These are phyloP conservation scores for Drosophila willistoni DNA, from an alignment of 1,140 invertebrate species.

Conservation along the genomic window DNA sequence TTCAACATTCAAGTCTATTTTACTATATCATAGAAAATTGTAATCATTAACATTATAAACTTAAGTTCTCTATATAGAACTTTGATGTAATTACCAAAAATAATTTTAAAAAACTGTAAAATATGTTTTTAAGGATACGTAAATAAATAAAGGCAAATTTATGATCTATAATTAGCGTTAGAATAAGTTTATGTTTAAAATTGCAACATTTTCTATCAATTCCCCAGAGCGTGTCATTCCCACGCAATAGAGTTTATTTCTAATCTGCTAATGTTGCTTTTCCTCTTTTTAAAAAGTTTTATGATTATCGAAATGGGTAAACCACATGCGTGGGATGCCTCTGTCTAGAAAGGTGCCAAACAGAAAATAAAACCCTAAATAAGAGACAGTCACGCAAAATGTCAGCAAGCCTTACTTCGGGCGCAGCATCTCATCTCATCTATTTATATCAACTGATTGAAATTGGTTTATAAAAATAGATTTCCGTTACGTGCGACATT, in stretches of 20 bases:
- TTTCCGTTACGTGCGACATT: constrained; percentile 23
- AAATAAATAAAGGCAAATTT: too few relatives aligned
- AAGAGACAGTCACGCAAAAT: constrained; percentile 5
- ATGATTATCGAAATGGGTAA: constrained; percentile 4
- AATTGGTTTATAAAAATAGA: constrained; percentile 46
- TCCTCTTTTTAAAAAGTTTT: too few relatives aligned
- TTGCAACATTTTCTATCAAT: too few relatives aligned
- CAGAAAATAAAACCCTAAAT: not conserved
- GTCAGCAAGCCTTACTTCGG: not conserved
- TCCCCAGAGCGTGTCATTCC: too few relatives aligned
- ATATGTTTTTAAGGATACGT: too few relatives aligned
- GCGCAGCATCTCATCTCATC: not conserved
- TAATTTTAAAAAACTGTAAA: too few relatives aligned
- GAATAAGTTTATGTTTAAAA: too few relatives aligned
- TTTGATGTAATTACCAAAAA: too few relatives aligned
- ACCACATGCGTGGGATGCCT: not conserved
- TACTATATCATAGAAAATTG: not conserved
- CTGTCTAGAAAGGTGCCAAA: constrained; percentile 1
- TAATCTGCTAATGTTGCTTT: not conserved
- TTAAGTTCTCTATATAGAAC: too few relatives aligned
- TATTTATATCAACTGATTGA: constrained; percentile 26
- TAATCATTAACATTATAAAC: not conserved
- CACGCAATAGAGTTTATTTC: not conserved
- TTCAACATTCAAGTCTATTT: not conserved
- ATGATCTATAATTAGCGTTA: too few relatives aligned